Conservation (phyloP, 1,140 invertebrate genomes). For the Leptestheria dahalacensis region DNA sequence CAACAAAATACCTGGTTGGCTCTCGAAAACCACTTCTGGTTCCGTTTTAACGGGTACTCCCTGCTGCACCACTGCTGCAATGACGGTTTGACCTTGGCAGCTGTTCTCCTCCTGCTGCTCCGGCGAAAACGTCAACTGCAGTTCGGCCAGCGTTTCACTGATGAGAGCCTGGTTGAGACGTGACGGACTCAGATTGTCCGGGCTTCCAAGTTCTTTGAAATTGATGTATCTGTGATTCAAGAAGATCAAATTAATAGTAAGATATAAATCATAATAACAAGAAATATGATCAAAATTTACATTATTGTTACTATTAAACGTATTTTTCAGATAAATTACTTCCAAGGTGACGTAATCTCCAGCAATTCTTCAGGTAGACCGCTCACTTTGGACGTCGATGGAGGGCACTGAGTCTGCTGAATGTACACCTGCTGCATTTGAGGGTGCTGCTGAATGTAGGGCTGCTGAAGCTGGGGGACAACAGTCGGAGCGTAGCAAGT, state of each 20-base stretch:
- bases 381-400: not conserved
- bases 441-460: not conserved
- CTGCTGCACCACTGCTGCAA: not conserved
- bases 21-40: too few species aligned
- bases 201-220: conserved; percentile 15
- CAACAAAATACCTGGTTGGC: too few species aligned
- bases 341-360: not conserved
- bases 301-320: not conserved
- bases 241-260: conserved; percentile 4
- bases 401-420: not conserved
- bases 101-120: not conserved
- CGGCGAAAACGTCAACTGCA: not conserved
- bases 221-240: conserved; percentile 20
- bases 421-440: not conserved
- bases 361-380: not conserved
- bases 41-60: too few species aligned
- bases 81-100: not conserved
- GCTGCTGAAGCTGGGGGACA: not conserved
- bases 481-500: not conserved
- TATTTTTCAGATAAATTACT: not conserved
- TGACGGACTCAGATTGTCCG: conserved; percentile 4
- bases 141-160: conserved; percentile 6
- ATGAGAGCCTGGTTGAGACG: conserved; percentile 11
- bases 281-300: too few species aligned
- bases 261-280: not conserved